These are phyloP conservation scores for Gallinago paraguaiae DNA, from an alignment of 2,113 vertebrate genomes.

Conservation along the genomic window DNA sequence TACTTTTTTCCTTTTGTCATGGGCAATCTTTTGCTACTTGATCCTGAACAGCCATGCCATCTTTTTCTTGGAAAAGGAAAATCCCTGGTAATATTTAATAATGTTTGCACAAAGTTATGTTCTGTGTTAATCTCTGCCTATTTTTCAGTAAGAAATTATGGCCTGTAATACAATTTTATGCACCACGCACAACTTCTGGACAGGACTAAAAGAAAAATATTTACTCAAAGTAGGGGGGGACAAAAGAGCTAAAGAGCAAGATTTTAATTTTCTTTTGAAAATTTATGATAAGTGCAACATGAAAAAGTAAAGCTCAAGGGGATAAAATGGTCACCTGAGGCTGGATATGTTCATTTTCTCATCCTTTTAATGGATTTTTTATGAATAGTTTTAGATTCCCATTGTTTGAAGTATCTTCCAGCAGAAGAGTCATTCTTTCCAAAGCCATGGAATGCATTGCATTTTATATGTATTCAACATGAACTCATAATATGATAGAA, in stretches of 20 bases:
- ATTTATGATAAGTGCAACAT: background rate
- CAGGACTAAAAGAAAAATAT: background rate
- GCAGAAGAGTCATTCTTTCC: background rate
- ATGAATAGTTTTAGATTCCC: background rate
- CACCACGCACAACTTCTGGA: background rate
- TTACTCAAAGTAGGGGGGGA: rapidly evolving
- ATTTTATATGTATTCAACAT: background rate
- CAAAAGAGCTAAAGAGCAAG: background rate
- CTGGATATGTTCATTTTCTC: background rate
- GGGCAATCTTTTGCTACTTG: background rate
- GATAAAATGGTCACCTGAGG: background rate
- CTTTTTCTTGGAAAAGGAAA: background rate
- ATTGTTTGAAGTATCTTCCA: background rate
- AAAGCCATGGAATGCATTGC: background rate
- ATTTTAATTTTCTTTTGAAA: background rate
- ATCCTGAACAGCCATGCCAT: background rate
- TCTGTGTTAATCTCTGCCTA: background rate
- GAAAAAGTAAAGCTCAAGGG: background rate
- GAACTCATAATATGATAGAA: background rate
- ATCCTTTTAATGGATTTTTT: background rate
- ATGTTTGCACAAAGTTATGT: background rate
- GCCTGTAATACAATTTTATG: background rate
- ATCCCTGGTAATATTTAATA: background rate
- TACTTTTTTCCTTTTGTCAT: background rate
- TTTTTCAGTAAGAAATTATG: background rate